Conservation (phyloP, 1,140 invertebrate species). For the Drosophila mauritiana region DNA sequence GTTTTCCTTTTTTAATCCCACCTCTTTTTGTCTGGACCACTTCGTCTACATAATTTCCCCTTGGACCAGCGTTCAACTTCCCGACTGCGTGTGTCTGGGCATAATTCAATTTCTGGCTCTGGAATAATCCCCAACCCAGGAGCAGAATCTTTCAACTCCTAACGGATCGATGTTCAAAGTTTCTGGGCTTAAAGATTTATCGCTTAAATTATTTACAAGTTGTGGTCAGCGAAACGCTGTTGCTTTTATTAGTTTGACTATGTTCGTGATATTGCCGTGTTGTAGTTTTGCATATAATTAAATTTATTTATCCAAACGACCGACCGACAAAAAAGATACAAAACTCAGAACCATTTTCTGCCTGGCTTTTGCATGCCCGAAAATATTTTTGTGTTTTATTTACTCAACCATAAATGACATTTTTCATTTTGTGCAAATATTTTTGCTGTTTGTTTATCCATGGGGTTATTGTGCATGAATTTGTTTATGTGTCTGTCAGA, state of each 20-base stretch:
- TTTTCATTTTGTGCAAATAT: constrained; percentile 57
- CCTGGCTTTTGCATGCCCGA: constrained; percentile 32
- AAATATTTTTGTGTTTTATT: constrained; percentile 51
- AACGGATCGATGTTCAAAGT: constrained; percentile 39
- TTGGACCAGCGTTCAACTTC: constrained; percentile 31
- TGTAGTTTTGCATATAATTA: constrained; percentile 60
- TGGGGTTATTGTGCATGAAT: constrained; percentile 16
- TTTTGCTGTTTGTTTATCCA: constrained; percentile 58
- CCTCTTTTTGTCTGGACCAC: constrained; percentile 18
- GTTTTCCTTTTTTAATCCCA: constrained; percentile 2
- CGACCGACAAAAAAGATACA: constrained; percentile 35
- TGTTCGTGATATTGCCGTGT: constrained; percentile 29
- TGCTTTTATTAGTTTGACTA: constrained; percentile 49
- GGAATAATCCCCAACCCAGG: background rate
- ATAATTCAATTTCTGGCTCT: constrained; percentile 49
- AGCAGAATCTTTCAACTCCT: background rate
- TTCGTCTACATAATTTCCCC: constrained; percentile 41
- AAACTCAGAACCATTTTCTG: constrained; percentile 27
- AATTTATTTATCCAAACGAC: constrained; percentile 59
- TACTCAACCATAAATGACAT: constrained; percentile 56
- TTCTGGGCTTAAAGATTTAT: constrained; percentile 44
- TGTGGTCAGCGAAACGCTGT: constrained; percentile 39
- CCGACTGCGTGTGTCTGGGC: constrained; percentile 36
- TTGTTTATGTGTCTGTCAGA: constrained; percentile 20
- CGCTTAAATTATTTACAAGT: constrained; percentile 43